A percentile compares a stretch with the other conserved stretches of the same genome.
phyloP scores from a whole-genome alignment of 2,113 vertebrate species.

The Coptodon rendalli region DNA sequence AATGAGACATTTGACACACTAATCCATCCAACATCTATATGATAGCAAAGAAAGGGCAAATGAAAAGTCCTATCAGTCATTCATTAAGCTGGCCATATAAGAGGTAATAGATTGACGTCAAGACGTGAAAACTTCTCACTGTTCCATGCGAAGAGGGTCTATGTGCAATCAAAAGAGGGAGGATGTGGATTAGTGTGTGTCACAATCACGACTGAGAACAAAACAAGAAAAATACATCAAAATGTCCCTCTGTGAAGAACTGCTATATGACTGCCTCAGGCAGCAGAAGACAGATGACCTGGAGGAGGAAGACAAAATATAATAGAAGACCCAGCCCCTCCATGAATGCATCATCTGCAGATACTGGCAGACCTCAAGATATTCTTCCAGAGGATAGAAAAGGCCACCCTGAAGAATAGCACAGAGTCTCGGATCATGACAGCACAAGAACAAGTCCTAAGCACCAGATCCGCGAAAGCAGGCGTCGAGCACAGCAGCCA shows the following conservation, averaged over 20 bases:
- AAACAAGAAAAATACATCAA: neutral
- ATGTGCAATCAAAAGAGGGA: neutral
- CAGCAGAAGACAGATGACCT: neutral
- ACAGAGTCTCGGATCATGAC: neutral
- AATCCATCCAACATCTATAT: neutral
- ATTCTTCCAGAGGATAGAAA: neutral
- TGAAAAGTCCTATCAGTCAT: neutral
- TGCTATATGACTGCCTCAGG: neutral
- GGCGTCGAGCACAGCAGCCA: neutral
- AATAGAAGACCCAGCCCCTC: neutral
- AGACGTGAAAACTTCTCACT: neutral
- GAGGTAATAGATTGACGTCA: neutral
- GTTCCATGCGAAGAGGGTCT: neutral
- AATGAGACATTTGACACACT: neutral
- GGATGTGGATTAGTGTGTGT: neutral
- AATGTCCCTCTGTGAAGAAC: neutral
- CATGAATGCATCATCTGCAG: neutral
- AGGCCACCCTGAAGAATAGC: neutral
- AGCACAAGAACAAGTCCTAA: neutral
- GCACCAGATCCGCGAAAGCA: neutral
- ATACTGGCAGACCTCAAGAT: neutral
- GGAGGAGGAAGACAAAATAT: neutral
- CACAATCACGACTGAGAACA: neutral
- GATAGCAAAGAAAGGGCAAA: neutral
- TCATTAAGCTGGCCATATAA: neutral